Evolutionary conservation across 2,888 invertebrate genomes (phyloP), one percentile per base, ranked within the genome.

Genomic region (Nomada hirtipes): DNA sequence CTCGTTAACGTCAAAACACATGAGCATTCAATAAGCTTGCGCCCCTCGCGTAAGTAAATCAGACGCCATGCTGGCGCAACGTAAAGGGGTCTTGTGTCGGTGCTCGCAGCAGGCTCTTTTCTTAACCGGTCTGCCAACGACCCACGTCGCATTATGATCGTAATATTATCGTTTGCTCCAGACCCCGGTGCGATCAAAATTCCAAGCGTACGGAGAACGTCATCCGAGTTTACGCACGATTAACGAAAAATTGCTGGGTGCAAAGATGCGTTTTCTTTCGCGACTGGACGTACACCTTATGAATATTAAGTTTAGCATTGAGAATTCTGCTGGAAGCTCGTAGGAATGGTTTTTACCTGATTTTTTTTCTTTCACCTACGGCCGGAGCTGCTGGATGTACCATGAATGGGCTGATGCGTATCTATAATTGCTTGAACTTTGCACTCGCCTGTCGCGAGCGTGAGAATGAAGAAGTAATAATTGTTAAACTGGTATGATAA

Each of bases 1-100:
- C 89, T 90, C 89, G 89, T 92, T 92, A 91, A 90, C 82, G 89
- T 90, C 89, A 88, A 86, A 86, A 89, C 81, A 82, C 86, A 90
- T 86, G 90, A 91, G 89, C 88, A 89, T 91, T 90, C 88, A 89
- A 91, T 90, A 89, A 89, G 78, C 82, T 85, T 78, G 74, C 68
- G 84, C 83, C 68, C 79, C 74, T 78, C 76, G 85, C 80, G 85
- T 88, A 91, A 90, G 89, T 90, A 90, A 90, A 91, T 91, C 89
- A 88, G 86, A 84, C 86, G 88, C 83, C 85, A 80, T 73, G 23
- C 67, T 63, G 61, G 26, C 23, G 26, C 36, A 26, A 78, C 77
- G 60, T 47, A 36, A 74, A 60, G 71, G 60, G 82, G 61, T 57
- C 29, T 23, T 44, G 52, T n/a, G 63, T 47, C 60, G 55, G 74